Evolutionary conservation across 2,113 vertebrate genomes (phyloP), one percentile per base, ranked within the genome.

Genomic region (Lipophrys pholis): DNA sequence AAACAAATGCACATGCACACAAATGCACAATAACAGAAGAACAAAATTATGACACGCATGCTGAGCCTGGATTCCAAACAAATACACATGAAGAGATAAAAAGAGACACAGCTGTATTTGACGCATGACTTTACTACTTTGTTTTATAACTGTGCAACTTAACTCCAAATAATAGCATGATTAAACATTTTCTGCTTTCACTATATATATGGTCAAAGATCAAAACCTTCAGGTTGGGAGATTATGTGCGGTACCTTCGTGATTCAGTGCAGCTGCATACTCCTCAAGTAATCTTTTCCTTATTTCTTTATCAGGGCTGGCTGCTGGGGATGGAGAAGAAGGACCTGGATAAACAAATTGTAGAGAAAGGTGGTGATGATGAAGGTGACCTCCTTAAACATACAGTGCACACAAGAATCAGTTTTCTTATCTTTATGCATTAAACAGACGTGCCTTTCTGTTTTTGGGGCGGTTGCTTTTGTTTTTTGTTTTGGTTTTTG

Each of bases 171-270:
- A 43, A 43, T 61, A 36, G 2, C 6, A 8, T 39, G 10, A 30
- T 30, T 30, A 30, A 30, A 30, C 21, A 2, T 30, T 2, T 30
- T 30, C 21, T 30, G 21, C 21, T 30, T 30, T 30, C 21, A 30
- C 21, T 30, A 30, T 30, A 30, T 30, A 30, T 30, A 30, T 30
- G 21, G 21, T 30, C 2, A 30, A 30, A 30, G 4, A 30, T 30
- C 21, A 30, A 30, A 30, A 30, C n/a, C n/a, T n/a, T 30, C 21
- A 35, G 10, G 45, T 7, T 30, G 41, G 39, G 11, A 39, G 9
- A 49, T 14, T 66, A 35, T 56, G 6, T 50, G 30, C n/a, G 6
- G 21, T 94, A 98, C 97, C 96, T 82, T 98, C 97, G 6, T 93
- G 85, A 35, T 91, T 86, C 49, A 97, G 87, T 0, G 95, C 95